A percentile compares a stretch with the other conserved stretches of the same genome.
Evolutionary conservation across 2,888 invertebrate species (phyloP).

Genomic region (Panopea generosa): DNA sequence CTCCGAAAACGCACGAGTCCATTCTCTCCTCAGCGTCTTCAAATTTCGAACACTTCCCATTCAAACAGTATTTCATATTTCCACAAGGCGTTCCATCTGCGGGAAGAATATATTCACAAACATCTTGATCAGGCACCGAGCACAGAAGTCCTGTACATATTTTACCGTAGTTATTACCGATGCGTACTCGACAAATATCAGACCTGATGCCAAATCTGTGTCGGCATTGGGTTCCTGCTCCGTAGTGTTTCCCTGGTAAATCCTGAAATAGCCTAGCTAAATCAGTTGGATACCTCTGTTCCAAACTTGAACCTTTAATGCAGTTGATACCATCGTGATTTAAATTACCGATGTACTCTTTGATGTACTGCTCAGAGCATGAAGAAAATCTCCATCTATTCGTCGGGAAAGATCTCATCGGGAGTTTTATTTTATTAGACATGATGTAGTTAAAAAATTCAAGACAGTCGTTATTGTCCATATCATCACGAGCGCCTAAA

Average conservation of each 20-base stretch:
- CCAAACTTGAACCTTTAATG: constrained; percentile 19
- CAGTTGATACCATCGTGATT: constrained; percentile 45
- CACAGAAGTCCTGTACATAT: constrained; percentile 51
- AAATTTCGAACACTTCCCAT: constrained; percentile 43
- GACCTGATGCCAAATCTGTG: constrained; percentile 38
- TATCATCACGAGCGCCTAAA: constrained; percentile 58
- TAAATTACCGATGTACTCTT: constrained; percentile 40
- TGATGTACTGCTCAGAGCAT: constrained; percentile 49
- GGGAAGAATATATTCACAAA: constrained; percentile 52
- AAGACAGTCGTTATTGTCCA: constrained; percentile 63
- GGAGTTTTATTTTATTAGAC: constrained; percentile 58
- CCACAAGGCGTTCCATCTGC: constrained; percentile 63
- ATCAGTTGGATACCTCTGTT: constrained; percentile 25
- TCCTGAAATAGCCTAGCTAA: constrained; percentile 23
- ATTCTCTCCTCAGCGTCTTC: constrained; percentile 36
- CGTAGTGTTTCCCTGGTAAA: constrained; percentile 42
- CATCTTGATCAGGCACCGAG: constrained; percentile 4
- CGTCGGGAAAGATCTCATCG: constrained; percentile 44
- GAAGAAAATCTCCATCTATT: constrained; percentile 57
- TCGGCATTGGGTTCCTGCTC: constrained; percentile 43
- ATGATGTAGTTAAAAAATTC: constrained; percentile 62
- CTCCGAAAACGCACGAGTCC: constrained; percentile 51
- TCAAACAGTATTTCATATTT: constrained; percentile 51
- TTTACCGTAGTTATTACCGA: constrained; percentile 38
- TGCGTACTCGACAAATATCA: constrained; percentile 43